phyloP scores from a whole-genome alignment of 2,113 vertebrate species.

The Thermophis baileyi region DNA sequence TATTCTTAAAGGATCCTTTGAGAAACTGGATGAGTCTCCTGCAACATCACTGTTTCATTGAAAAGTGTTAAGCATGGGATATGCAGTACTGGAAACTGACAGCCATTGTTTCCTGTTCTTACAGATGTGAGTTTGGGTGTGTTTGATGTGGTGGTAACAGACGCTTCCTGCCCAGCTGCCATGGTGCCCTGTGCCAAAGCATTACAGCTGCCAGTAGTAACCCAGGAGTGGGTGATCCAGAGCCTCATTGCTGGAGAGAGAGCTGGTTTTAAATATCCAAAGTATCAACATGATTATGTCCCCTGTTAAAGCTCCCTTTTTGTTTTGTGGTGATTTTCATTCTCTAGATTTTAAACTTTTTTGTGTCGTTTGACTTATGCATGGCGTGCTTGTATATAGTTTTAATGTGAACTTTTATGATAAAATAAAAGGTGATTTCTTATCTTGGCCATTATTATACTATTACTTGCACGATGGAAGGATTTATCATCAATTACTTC shows the following conservation, averaged over 20 bases:
- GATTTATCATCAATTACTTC: background rate
- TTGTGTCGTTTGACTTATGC: conserved; percentile 76
- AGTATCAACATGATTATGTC: conserved; percentile 78
- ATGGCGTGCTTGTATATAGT: conserved; percentile 91
- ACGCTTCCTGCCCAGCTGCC: conserved; percentile 76
- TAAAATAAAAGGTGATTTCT: conserved; percentile 82
- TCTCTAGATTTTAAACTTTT: conserved; percentile 76
- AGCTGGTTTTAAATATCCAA: conserved; percentile 80
- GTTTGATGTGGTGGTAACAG: conserved; percentile 88
- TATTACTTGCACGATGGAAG: too few species aligned
- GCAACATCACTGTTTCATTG: background rate
- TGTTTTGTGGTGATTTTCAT: conserved; percentile 67
- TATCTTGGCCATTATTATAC: conserved; percentile 63
- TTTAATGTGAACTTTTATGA: conserved; percentile 89
- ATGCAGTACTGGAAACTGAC: background rate
- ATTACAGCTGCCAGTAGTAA: conserved; percentile 83
- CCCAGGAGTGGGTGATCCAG: conserved; percentile 94
- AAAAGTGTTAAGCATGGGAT: background rate
- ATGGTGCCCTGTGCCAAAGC: conserved; percentile 78
- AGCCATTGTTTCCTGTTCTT: conserved; percentile 33
- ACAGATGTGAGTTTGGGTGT: conserved; percentile 82
- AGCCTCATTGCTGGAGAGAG: conserved; percentile 85
- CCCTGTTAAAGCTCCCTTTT: conserved; percentile 59
- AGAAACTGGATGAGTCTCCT: background rate
- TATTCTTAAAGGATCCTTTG: too few species aligned